Percentiles rank a stretch among this genome's conserved stretches.
These are phyloP conservation scores for Erebia palarica DNA, from an alignment of 2,888 invertebrate genomes.

Conservation along the genomic window DNA sequence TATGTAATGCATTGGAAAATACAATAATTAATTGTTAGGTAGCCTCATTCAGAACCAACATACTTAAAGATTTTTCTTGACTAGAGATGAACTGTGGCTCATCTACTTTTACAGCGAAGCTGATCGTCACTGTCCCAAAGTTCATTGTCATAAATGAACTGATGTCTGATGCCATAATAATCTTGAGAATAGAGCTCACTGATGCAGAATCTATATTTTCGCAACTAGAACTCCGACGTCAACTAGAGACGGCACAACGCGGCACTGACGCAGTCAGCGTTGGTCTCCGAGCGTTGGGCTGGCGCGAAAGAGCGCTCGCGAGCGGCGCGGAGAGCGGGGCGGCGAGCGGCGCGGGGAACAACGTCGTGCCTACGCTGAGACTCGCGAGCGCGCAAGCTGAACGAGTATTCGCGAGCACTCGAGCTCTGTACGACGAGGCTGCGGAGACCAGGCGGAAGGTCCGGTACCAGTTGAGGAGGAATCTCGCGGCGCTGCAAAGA, in stretches of 20 bases:
- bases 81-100: no score
- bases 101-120: no score
- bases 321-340: conserved; percentile 45
- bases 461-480: conserved; percentile 74
- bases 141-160: no score
- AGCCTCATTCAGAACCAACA: no score
- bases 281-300: conserved; percentile 68
- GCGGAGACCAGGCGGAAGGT: conserved; percentile 74
- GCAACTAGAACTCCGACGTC: conserved; percentile 55
- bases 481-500: conserved; percentile 79
- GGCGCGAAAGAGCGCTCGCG: conserved; percentile 70
- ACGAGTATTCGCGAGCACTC: conserved; percentile 65
- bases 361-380: conserved; percentile 34
- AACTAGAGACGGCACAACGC: conserved; percentile 60
- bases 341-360: conserved; percentile 31
- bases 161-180: no score
- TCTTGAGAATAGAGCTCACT: no score
- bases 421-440: conserved; percentile 74
- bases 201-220: not conserved
- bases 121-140: no score
- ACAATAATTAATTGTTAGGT: no score
- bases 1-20: no score
- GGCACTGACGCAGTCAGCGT: conserved; percentile 68
- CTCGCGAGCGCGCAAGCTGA: conserved; percentile 54
- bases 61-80: no score